These are phyloP conservation scores for Cepaea nemoralis DNA, from an alignment of 1,140 invertebrate species.

Conservation along the genomic window DNA sequence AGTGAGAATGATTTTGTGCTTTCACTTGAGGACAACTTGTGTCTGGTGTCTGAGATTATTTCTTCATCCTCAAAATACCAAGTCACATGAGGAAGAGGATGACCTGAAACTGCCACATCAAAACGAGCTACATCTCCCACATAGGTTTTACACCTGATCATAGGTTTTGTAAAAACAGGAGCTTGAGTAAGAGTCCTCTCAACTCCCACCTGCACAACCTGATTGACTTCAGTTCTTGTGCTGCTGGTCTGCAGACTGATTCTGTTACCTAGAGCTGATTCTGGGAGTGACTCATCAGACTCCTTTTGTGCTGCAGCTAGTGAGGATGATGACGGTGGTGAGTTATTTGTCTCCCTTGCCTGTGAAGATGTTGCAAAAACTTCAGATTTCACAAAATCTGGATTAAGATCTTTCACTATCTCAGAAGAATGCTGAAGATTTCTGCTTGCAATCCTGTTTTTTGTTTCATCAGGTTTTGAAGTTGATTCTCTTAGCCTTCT, in stretches of 20 bases:
- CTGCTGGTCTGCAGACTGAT: not conserved
- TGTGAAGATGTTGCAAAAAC: no score
- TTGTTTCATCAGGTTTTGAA: not conserved
- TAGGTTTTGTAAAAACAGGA: conserved; percentile 55
- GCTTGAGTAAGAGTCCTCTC: not conserved
- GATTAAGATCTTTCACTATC: not conserved
- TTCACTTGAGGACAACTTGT: conserved; percentile 46
- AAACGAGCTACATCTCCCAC: conserved; percentile 60
- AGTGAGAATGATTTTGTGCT: conserved; percentile 55
- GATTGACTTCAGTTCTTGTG: not conserved
- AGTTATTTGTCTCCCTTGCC: no score
- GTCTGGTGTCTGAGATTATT: conserved; percentile 47
- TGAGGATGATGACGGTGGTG: no score
- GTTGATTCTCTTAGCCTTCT: not conserved
- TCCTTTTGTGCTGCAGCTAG: not conserved
- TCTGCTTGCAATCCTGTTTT: no score
- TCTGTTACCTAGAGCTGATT: not conserved
- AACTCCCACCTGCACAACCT: not conserved
- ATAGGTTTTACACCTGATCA: conserved; percentile 60
- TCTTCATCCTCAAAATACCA: conserved; percentile 70
- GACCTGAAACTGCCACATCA: conserved; percentile 65
- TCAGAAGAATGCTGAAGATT: not conserved
- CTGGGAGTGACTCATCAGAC: not conserved
- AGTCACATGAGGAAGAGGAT: conserved; percentile 64
- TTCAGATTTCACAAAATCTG: not conserved